A percentile compares a stretch with the other conserved stretches of the same genome.
phyloP scores from a whole-genome alignment of 2,113 vertebrate genomes.

The Siniperca chuatsi region DNA sequence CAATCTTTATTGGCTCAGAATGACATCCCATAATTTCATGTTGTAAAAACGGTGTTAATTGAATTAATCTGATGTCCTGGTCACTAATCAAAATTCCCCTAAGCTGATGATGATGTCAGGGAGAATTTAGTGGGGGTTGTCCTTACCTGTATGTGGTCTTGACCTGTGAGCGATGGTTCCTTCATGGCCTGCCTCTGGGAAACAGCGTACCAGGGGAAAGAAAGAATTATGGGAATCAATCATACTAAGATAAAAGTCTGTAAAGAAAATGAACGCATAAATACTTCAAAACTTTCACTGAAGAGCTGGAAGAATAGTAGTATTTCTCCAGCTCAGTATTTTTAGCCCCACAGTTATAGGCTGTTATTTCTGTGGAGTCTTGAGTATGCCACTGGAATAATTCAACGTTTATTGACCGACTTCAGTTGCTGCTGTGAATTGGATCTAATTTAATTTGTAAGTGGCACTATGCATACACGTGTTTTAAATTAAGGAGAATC shows the following conservation, averaged over 20 bases:
- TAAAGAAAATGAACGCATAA: neutral
- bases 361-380: neutral
- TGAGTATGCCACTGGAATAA: neutral
- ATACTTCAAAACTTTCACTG: neutral
- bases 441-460: slow-evolving; percentile 3
- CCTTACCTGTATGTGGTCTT: slow-evolving; percentile 47
- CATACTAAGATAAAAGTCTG: neutral
- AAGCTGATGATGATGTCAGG: slow-evolving; percentile 45
- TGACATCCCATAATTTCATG: slow-evolving; percentile 78
- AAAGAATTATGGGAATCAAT: neutral
- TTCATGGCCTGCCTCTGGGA: slow-evolving; percentile 56
- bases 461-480: neutral
- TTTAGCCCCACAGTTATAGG: neutral
- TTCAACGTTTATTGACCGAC: neutral
- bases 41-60: slow-evolving; percentile 42
- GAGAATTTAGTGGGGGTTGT: slow-evolving; percentile 52
- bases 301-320: neutral
- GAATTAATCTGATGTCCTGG: slow-evolving; percentile 49
- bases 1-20: slow-evolving; percentile 60
- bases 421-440: neutral
- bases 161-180: slow-evolving; percentile 41
- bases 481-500: slow-evolving; percentile 9
- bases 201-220: neutral
- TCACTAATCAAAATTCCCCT: slow-evolving; percentile 53
- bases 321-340: no score